phyloP scores from a whole-genome alignment of 2,797 vertebrate species.

The Tenualosa ilisha region DNA sequence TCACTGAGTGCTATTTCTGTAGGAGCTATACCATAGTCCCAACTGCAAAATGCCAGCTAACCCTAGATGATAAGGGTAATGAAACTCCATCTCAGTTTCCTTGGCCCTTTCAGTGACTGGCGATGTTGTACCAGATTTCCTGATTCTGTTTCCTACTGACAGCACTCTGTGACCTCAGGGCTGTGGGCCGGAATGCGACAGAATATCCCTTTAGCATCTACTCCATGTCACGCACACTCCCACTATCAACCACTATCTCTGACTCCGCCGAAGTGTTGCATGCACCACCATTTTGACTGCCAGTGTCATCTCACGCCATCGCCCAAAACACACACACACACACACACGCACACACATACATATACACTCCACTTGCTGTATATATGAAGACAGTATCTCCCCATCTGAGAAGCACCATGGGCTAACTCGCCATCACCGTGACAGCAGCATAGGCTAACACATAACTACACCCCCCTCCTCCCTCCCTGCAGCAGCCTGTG shows the following conservation, averaged over 20 bases:
- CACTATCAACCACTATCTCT: neutral
- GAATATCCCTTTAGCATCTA: neutral
- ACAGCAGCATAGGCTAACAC: slow-evolving; percentile 19
- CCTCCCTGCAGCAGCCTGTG: slow-evolving; percentile 31
- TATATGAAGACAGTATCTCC: neutral
- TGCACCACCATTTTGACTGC: neutral
- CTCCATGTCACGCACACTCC: neutral
- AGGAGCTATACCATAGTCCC: too few relatives aligned
- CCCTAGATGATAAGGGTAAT: too few relatives aligned
- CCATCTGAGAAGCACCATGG: neutral
- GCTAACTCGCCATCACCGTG: slow-evolving; percentile 21
- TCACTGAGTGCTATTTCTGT: too few relatives aligned
- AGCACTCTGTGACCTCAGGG: too few relatives aligned
- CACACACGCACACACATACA: too few relatives aligned
- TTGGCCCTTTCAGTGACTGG: too few relatives aligned
- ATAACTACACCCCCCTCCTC: slow-evolving; percentile 17
- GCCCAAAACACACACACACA: too few relatives aligned
- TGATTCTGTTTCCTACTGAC: too few relatives aligned
- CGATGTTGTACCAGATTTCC: too few relatives aligned
- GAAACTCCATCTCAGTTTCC: too few relatives aligned
- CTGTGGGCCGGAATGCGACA: too few relatives aligned
- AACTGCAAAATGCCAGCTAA: too few relatives aligned
- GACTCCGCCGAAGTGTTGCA: neutral
- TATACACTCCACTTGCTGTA: neutral
- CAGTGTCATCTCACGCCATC: neutral